Conservation (phyloP, 2,113 vertebrate genomes). For the Phylloscopus trochilus region DNA sequence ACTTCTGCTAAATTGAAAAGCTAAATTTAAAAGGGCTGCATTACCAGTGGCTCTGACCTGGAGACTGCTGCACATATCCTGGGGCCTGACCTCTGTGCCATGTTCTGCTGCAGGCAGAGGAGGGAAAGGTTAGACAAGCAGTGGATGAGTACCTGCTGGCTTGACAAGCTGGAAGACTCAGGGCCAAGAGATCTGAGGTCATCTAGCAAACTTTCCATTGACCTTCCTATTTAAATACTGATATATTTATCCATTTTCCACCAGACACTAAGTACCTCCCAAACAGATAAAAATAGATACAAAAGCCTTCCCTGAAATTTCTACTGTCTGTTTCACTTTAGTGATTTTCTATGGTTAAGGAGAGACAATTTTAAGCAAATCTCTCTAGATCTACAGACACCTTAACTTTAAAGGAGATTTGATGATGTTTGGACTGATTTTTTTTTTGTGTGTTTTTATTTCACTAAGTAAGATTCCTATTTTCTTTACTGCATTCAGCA, state of each 20-base stretch:
- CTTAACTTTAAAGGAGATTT: background rate
- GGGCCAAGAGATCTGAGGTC: background rate
- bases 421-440: background rate
- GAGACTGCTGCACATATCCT: background rate
- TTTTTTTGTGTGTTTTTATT: background rate
- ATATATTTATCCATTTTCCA: background rate
- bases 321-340: background rate
- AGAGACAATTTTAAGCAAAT: background rate
- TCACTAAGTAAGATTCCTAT: background rate
- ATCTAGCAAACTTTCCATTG: background rate
- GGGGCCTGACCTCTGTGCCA: background rate
- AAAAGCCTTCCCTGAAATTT: background rate
- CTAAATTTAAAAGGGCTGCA: background rate
- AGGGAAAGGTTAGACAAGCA: background rate
- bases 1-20: background rate
- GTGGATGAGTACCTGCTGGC: background rate
- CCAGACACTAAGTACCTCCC: background rate
- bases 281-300: background rate
- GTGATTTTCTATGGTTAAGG: background rate
- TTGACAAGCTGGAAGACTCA: background rate
- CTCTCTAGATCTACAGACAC: background rate
- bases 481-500: background rate
- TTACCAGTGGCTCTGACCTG: background rate
- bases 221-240: background rate
- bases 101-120: background rate